Conservation (phyloP, 30 jellyfish, hydroid and myxozoan genomes). For the Pelagia noctiluca region DNA sequence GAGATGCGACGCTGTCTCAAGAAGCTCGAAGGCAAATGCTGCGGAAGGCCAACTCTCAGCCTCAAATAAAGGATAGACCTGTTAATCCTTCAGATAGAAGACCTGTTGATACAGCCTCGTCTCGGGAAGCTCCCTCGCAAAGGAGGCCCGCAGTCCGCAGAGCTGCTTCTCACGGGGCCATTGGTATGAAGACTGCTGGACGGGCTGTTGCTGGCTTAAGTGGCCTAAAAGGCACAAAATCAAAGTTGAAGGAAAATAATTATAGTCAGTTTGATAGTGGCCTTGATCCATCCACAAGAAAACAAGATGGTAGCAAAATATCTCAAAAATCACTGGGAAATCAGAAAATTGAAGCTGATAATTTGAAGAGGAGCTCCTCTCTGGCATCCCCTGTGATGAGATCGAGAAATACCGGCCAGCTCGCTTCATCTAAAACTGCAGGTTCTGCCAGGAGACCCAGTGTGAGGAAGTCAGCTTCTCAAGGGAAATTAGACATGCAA, state of each 20-base stretch:
- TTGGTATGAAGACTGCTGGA: neutral
- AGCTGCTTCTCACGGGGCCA: neutral
- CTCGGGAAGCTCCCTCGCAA: neutral
- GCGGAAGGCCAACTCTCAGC: neutral
- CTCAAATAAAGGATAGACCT: neutral
- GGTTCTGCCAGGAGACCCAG: constrained; percentile 32
- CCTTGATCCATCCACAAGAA: neutral
- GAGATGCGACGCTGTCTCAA: neutral
- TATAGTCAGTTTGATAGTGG: neutral
- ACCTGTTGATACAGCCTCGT: neutral
- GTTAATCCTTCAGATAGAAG: neutral
- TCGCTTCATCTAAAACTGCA: neutral
- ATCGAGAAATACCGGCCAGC: no score
- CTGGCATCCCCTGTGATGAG: neutral
- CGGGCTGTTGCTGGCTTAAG: constrained; percentile 2
- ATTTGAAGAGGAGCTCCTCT: neutral
- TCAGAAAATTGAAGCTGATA: neutral
- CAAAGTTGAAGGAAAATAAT: neutral
- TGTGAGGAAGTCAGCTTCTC: constrained; percentile 29
- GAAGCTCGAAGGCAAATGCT: neutral
- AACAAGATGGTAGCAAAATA: neutral
- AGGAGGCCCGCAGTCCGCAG: neutral
- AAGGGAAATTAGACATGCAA: constrained; percentile 34
- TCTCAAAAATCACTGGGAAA: neutral
- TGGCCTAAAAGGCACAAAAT: neutral